Percentiles rank a stretch among this genome's conserved stretches.
These are phyloP conservation scores for Aethes cnicana DNA, from an alignment of 2,888 invertebrate genomes.

Conservation along the genomic window DNA sequence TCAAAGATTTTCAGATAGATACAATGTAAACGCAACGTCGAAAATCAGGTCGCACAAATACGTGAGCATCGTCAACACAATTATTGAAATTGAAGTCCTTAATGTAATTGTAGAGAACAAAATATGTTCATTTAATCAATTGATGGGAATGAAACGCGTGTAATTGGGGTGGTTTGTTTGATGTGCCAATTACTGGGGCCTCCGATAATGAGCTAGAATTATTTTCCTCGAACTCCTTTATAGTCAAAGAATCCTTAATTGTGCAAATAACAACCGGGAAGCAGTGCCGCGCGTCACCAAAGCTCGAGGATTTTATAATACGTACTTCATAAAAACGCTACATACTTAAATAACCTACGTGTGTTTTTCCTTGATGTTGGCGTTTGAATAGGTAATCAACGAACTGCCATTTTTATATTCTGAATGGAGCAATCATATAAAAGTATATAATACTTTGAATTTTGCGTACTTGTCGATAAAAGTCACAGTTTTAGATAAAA, in stretches of 20 bases:
- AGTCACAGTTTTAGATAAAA: too few relatives aligned
- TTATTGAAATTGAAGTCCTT: slow-evolving; percentile 24
- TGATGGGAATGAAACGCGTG: slow-evolving; percentile 56
- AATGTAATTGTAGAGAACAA: slow-evolving; percentile 39
- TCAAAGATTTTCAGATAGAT: too few relatives aligned
- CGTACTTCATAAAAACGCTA: background rate
- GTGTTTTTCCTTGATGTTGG: background rate
- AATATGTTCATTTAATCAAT: slow-evolving; percentile 49
- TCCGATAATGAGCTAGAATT: slow-evolving; percentile 60
- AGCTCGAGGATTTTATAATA: slow-evolving; percentile 2
- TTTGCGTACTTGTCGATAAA: background rate
- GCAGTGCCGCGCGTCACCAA: too few relatives aligned
- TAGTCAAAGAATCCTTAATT: slow-evolving; percentile 53
- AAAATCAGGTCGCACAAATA: background rate
- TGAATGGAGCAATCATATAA: background rate
- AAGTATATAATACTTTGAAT: background rate
- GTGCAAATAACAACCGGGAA: slow-evolving; percentile 35
- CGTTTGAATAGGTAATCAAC: slow-evolving; percentile 1
- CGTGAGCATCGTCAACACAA: background rate
- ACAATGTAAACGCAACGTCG: too few relatives aligned
- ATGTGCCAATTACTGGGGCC: slow-evolving; percentile 59
- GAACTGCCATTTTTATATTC: slow-evolving; percentile 2
- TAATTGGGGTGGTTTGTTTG: slow-evolving; percentile 56
- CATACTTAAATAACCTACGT: background rate
- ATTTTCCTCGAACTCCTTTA: slow-evolving; percentile 57